Evolutionary conservation across 2,113 vertebrate species (phyloP), one percentile per base, ranked within the genome.

Genomic region (Mobula hypostoma): DNA sequence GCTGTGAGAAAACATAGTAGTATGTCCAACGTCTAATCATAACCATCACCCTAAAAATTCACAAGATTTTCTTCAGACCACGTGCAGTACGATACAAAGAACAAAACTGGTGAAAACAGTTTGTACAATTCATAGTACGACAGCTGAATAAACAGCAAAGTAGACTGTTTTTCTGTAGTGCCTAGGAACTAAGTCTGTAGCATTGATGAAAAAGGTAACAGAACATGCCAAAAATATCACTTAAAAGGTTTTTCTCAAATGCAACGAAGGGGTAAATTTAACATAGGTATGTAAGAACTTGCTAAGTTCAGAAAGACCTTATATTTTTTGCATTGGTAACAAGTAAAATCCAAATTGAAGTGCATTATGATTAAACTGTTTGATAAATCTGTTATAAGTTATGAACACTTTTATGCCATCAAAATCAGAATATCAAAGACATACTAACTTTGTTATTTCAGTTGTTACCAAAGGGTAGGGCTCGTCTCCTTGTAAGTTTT

Each of bases 101-200:
- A 93, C 32, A 93, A 68, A 93, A 93, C 91, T 72, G 70, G 21
- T 74, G 91, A 74, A 93, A 74, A 74, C 91, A 72, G 68, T 93
- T 93, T 93, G 91, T 93, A 74, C 70, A 27, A 93, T 68, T 93
- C 48, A 36, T 90, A 66, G 70, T 29, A 48, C 9, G 24, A 27
- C 91, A 93, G 91, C 91, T 93, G 91, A 93, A 93, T 93, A 93
- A 93, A 93, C 24, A 93, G 70, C 29, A 93, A 93, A 40, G 72
- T 93, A 76, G 91, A 76, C 91, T 93, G 91, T 93, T 93, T 74
- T 76, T 93, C 40, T 93, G 66, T 56, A 74, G 74, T 76, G 21
- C 40, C 72, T 40, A 74, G 40, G 70, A 93, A 56, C 36, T 24
- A 74, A 93, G 91, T 74, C 91, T 93, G 91, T 74, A 27, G 68